Percentiles rank a stretch among this genome's conserved stretches.
These are phyloP conservation scores for Trematocara unimaculatum DNA, from an alignment of 2,113 vertebrate species.

Conservation along the genomic window DNA sequence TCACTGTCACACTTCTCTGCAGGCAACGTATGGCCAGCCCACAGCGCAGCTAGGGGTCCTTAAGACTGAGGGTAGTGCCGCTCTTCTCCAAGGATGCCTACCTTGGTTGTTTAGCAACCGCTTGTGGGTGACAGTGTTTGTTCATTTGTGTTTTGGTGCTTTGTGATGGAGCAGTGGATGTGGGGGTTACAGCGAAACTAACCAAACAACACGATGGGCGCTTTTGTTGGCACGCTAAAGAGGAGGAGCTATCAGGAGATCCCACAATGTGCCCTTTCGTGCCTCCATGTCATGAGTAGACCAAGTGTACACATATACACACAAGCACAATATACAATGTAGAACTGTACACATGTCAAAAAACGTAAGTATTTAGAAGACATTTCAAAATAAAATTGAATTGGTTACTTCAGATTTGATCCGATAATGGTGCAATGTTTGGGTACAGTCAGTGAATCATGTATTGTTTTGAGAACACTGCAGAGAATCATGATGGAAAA, in stretches of 20 bases:
- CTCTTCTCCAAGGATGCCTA: slow-evolving; percentile 67
- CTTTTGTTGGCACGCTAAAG: slow-evolving; percentile 48
- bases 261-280: slow-evolving; percentile 31
- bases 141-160: slow-evolving; percentile 40
- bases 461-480: not conserved
- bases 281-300: slow-evolving; percentile 22
- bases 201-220: slow-evolving; percentile 59
- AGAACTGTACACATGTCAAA: not conserved
- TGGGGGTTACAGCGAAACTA: slow-evolving; percentile 43
- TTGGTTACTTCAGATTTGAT: not conserved
- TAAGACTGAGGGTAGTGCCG: slow-evolving; percentile 18
- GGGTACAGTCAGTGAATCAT: not conserved
- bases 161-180: slow-evolving; percentile 28
- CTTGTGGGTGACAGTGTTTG: slow-evolving; percentile 21
- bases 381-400: not conserved
- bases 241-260: slow-evolving; percentile 40
- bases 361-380: not conserved
- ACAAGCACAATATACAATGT: not conserved
- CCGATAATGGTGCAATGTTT: not conserved
- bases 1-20: slow-evolving; percentile 72
- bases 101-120: slow-evolving; percentile 70
- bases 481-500: not conserved
- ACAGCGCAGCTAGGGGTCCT: slow-evolving; percentile 69
- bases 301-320: not conserved
- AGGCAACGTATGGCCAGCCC: slow-evolving; percentile 61